A percentile compares a stretch with the other conserved stretches of the same genome.
Evolutionary conservation across 23 tunicate species (phyloP).

Genomic region (Pegea sp.): DNA sequence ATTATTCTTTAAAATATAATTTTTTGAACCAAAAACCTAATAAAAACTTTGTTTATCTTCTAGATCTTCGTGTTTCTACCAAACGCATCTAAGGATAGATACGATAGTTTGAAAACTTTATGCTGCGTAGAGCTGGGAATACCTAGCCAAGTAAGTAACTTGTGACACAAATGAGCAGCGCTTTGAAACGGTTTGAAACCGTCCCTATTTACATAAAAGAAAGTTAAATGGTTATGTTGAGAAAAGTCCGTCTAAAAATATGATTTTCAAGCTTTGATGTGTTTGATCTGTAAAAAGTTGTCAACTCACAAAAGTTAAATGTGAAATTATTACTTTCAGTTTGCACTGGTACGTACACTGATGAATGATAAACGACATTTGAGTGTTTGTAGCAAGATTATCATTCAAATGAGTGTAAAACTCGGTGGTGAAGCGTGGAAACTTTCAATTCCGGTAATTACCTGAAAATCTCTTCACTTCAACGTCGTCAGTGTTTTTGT

Average conservation of each 20-base stretch:
- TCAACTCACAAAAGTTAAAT: background rate
- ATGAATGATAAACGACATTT: slow-evolving; percentile 51
- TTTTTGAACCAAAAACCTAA: no score
- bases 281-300: no score
- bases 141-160: slow-evolving; percentile 59
- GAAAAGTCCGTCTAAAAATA: background rate
- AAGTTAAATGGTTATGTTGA: background rate
- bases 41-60: background rate
- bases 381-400: slow-evolving; percentile 80
- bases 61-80: slow-evolving; percentile 55
- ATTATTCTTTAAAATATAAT: no score
- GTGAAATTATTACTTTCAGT: slow-evolving; percentile 12
- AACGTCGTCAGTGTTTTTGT: background rate
- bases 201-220: background rate
- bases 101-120: slow-evolving; percentile 53
- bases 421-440: slow-evolving; percentile 95
- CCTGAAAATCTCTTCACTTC: background rate
- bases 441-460: slow-evolving; percentile 55
- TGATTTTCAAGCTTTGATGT: no score
- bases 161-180: no score
- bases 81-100: slow-evolving; percentile 56
- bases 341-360: slow-evolving; percentile 41
- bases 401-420: slow-evolving; percentile 82
- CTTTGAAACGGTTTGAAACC: background rate
- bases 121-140: slow-evolving; percentile 72